phyloP scores from a whole-genome alignment of 2,797 vertebrate species.

The Mus minutoides region DNA sequence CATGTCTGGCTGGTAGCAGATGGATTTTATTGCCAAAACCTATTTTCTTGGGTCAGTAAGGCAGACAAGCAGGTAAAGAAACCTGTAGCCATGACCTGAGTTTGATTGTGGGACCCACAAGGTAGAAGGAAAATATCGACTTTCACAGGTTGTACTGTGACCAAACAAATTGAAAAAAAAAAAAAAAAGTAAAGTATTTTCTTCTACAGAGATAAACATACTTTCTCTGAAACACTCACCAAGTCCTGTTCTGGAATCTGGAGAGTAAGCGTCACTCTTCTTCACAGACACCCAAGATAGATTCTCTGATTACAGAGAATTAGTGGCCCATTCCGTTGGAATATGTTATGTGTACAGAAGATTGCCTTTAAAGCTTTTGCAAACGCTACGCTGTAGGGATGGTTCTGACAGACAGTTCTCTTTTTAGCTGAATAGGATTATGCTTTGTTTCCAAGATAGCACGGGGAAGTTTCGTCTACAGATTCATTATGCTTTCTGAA shows the following conservation, averaged over 20 bases:
- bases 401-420: background rate
- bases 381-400: background rate
- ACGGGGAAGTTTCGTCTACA: slow-evolving; percentile 1
- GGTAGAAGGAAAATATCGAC: background rate
- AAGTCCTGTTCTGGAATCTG: slow-evolving; percentile 24
- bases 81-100: background rate
- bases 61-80: background rate
- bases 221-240: background rate
- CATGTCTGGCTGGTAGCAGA: background rate
- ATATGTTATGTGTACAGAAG: background rate
- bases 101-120: background rate
- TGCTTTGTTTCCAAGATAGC: slow-evolving; percentile 20
- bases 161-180: background rate
- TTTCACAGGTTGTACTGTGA: background rate
- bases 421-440: background rate
- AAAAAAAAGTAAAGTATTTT: background rate
- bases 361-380: background rate
- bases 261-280: slow-evolving; percentile 10
- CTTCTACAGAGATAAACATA: background rate
- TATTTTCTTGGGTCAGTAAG: background rate
- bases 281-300: slow-evolving; percentile 22
- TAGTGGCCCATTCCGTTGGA: background rate
- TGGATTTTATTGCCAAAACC: slow-evolving; percentile 13
- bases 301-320: slow-evolving; percentile 14
- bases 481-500: slow-evolving; percentile 64